These are phyloP conservation scores for Agrypnia vestita DNA, from an alignment of 1,140 invertebrate species.

Conservation along the genomic window DNA sequence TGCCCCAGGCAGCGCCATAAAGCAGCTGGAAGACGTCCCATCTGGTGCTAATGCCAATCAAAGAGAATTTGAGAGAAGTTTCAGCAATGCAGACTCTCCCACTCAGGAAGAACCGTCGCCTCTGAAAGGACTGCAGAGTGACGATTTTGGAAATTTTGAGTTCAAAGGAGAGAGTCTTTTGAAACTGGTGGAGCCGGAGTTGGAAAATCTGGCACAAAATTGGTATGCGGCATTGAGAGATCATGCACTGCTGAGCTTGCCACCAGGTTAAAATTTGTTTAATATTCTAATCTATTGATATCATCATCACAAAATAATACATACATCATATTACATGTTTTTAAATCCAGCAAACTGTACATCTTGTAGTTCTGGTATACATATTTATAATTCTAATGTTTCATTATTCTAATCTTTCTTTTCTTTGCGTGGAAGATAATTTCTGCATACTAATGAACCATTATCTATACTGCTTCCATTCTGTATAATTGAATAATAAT, in stretches of 20 bases:
- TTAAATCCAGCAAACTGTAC: no score
- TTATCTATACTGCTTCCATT: no score
- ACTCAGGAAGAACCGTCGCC: constrained; percentile 26
- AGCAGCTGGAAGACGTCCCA: constrained; percentile 63
- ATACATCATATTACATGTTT: no score
- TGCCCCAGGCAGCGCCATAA: constrained; percentile 76
- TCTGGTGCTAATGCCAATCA: constrained; percentile 28
- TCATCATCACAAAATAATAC: no score
- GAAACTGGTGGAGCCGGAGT: constrained; percentile 94
- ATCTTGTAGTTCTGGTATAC: no score
- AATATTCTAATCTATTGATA: background rate
- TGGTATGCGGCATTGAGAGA: constrained; percentile 97
- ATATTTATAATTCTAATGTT: no score
- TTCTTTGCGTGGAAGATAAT: no score
- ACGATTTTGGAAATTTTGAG: constrained; percentile 83
- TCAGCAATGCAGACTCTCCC: constrained; percentile 49
- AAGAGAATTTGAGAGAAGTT: constrained; percentile 35
- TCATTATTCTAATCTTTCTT: no score
- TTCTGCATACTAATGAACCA: no score
- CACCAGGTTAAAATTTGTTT: constrained; percentile 77
- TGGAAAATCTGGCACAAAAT: constrained; percentile 91
- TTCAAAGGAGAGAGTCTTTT: constrained; percentile 87
- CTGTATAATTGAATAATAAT: no score
- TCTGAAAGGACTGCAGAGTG: constrained; percentile 67
- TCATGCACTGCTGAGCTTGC: constrained; percentile 94